Evolutionary conservation across 1,140 invertebrate genomes (phyloP).

Genomic region (Drosophila ogumai): DNA sequence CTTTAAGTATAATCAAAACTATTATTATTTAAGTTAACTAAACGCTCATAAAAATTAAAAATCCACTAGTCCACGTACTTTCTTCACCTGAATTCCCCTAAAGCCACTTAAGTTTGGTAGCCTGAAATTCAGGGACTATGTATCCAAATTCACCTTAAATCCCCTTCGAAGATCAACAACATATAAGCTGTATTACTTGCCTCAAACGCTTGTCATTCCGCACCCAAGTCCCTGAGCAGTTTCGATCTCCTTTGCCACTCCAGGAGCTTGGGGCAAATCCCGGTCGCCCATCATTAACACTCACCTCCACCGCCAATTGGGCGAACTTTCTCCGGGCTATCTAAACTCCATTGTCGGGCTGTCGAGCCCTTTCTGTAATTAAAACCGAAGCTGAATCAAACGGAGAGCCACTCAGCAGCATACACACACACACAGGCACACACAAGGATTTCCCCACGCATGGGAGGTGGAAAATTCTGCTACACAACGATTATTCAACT

Average conservation of each 20-base stretch:
- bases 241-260: neutral
- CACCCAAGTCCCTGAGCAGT: neutral
- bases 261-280: neutral
- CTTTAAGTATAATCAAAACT: no score
- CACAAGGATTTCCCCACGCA: constrained; percentile 11
- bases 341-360: constrained; percentile 25
- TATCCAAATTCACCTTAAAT: neutral
- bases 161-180: neutral
- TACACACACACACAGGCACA: constrained; percentile 1
- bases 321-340: constrained; percentile 12
- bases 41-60: neutral
- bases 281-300: constrained; percentile 22
- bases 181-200: neutral
- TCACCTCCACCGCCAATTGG: constrained; percentile 12
- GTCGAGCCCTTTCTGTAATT: constrained; percentile 39
- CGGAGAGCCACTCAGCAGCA: constrained; percentile 12
- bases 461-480: constrained; percentile 3
- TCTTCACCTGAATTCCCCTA: no score
- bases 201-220: neutral
- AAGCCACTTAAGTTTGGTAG: no score
- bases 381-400: constrained; percentile 32
- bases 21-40: neutral
- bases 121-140: no score
- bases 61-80: no score
- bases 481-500: constrained; percentile 31